Evolutionary conservation across 2,113 vertebrate genomes (phyloP).

Genomic region (Dunckerocampus dactyliophorus): DNA sequence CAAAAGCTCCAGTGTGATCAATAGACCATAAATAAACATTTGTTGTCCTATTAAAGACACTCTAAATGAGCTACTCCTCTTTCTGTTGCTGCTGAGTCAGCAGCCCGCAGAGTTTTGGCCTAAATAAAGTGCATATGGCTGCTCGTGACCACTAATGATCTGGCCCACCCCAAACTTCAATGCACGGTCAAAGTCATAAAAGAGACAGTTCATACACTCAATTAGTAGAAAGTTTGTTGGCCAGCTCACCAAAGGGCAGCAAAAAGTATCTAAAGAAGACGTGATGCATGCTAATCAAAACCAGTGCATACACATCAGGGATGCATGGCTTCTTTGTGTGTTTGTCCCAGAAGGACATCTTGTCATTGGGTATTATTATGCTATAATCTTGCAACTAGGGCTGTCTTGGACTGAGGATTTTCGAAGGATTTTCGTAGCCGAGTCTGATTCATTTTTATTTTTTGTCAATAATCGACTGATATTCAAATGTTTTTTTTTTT

Average conservation of each 20-base stretch:
- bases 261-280: neutral
- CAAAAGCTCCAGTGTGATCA: constrained; percentile 7
- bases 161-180: constrained; percentile 10
- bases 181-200: constrained; percentile 26
- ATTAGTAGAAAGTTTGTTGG: constrained; percentile 27
- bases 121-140: constrained; percentile 8
- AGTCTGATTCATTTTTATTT: no score
- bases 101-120: constrained; percentile 9
- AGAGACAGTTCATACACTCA: neutral
- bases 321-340: neutral
- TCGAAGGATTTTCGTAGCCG: no score
- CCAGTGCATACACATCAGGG: neutral
- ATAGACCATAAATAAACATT: constrained; percentile 15
- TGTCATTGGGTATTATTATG: neutral
- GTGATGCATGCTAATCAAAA: constrained; percentile 5
- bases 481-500: no score
- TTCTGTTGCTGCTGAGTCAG: constrained; percentile 28
- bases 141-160: constrained; percentile 5
- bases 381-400: neutral
- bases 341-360: neutral
- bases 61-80: neutral
- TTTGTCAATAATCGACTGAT: no score
- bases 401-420: no score
- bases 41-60: constrained; percentile 3
- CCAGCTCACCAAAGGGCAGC: neutral